A percentile compares a stretch with the other conserved stretches of the same genome.
Conservation (phyloP, 2,113 vertebrate species). For the Corythornis madagascariensis region DNA sequence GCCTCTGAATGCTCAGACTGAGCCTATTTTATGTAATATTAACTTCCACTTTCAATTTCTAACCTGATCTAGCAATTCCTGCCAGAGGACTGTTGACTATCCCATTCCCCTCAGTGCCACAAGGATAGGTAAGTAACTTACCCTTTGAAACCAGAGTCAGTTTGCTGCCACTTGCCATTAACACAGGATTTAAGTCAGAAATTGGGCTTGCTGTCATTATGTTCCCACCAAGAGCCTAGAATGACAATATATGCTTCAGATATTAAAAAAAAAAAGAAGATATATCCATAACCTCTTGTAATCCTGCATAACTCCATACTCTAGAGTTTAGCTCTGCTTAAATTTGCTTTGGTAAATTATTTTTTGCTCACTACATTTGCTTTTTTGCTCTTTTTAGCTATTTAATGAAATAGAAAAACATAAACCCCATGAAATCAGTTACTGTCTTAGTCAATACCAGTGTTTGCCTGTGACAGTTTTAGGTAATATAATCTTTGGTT, state of each 20-base stretch:
- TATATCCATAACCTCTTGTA: neutral
- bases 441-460: neutral
- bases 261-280: neutral
- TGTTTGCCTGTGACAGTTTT: neutral
- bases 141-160: conserved; percentile 86
- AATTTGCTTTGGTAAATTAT: neutral
- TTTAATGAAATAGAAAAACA: neutral
- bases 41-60: neutral
- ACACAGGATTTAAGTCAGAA: conserved; percentile 95
- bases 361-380: neutral
- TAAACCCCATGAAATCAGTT: neutral
- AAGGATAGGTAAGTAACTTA: conserved; percentile 41
- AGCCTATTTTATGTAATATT: neutral
- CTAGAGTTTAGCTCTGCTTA: neutral
- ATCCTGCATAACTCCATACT: neutral
- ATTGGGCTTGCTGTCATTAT: conserved; percentile 98
- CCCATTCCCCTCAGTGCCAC: neutral
- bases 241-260: neutral
- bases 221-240: conserved; percentile 92
- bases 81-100: neutral
- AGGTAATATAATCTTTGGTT: neutral
- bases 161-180: conserved; percentile 88
- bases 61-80: neutral
- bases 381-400: neutral
- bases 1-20: neutral